Conservation (phyloP, 2,113 vertebrate genomes). For the Agapornis roseicollis region DNA sequence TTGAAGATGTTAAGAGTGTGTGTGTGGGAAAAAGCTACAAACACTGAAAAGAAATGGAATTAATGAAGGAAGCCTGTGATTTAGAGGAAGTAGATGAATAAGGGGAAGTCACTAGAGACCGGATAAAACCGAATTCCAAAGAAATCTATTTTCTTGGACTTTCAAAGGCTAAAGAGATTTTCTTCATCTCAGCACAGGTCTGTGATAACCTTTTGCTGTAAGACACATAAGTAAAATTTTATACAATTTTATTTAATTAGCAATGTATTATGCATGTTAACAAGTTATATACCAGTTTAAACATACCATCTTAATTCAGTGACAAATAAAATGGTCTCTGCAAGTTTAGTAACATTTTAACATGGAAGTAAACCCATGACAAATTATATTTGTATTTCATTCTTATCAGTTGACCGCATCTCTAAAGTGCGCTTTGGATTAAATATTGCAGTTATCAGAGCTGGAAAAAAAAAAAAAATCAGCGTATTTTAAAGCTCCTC, state of each 20-base stretch:
- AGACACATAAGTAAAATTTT: neutral
- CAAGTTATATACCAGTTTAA: neutral
- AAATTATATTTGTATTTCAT: neutral
- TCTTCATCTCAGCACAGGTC: neutral
- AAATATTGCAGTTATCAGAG: neutral
- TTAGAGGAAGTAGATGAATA: conserved; percentile 11
- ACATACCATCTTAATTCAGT: neutral
- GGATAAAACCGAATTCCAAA: conserved; percentile 1
- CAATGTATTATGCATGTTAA: neutral
- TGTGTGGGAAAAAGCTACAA: neutral
- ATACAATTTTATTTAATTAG: conserved; percentile 19
- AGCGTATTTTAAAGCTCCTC: neutral
- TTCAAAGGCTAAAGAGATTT: neutral
- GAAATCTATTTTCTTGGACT: neutral
- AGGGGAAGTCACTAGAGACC: conserved; percentile 14
- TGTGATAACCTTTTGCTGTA: neutral
- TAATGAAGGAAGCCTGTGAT: conserved; percentile 18
- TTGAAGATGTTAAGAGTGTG: neutral
- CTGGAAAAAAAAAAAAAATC: neutral
- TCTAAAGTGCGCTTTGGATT: neutral
- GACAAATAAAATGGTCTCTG: neutral
- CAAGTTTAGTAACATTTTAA: neutral
- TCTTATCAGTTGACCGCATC: neutral
- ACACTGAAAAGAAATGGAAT: neutral
- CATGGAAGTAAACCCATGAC: neutral